A percentile compares a stretch with the other conserved stretches of the same genome.
Conservation (phyloP, 2,888 invertebrate genomes). For the Caenorhabditis sulstoni region DNA sequence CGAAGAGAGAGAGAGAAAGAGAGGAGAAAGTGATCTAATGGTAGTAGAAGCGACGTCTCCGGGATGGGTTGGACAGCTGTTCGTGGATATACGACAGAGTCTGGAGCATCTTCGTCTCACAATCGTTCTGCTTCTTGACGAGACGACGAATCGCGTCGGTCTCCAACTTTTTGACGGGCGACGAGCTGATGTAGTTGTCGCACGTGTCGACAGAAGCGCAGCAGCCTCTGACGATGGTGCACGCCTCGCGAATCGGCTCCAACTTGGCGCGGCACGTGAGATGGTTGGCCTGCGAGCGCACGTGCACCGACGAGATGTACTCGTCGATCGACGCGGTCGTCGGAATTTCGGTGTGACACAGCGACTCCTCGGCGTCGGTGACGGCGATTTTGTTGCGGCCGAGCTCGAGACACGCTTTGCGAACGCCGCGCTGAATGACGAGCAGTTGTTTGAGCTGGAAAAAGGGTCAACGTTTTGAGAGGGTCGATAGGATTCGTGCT, state of each 20-base stretch:
- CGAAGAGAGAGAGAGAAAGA: no score
- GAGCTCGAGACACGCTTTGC: conserved; percentile 67
- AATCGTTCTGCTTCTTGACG: conserved; percentile 64
- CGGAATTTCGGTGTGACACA: conserved; percentile 47
- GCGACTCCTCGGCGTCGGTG: conserved; percentile 58
- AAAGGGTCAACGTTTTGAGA: no score
- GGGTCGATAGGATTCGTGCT: background rate
- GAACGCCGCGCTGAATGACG: conserved; percentile 65
- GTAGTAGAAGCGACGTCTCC: conserved; percentile 63
- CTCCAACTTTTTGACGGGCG: conserved; percentile 63
- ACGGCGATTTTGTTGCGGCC: conserved; percentile 64
- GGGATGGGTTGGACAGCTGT: conserved; percentile 56
- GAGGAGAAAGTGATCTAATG: conserved; percentile 32
- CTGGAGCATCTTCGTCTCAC: conserved; percentile 67
- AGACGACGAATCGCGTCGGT: conserved; percentile 61
- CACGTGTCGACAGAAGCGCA: conserved; percentile 67
- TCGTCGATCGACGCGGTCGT: conserved; percentile 64
- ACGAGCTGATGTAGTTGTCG: conserved; percentile 67
- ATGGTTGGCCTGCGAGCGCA: conserved; percentile 63
- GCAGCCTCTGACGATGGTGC: conserved; percentile 56
- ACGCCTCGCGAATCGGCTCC: conserved; percentile 64
- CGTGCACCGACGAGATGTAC: conserved; percentile 59
- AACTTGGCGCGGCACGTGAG: conserved; percentile 65
- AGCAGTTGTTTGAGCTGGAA: conserved; percentile 69
- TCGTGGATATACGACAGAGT: conserved; percentile 67